phyloP scores from a whole-genome alignment of 2,797 vertebrate species.

The Mycteria americana region DNA sequence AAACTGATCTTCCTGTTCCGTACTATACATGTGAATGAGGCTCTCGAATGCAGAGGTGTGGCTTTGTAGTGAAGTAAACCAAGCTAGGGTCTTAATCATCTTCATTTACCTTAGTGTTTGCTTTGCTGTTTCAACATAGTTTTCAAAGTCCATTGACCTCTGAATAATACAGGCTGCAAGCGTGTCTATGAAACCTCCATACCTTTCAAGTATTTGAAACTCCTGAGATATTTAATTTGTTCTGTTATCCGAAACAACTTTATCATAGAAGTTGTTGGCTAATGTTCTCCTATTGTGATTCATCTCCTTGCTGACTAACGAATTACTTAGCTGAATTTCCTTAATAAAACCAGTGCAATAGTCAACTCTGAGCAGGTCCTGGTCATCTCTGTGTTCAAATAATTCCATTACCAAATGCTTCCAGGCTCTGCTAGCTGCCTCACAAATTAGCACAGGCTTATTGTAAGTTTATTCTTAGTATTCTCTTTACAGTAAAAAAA shows the following conservation, averaged over 20 bases:
- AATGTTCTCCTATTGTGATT: not conserved
- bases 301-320: not conserved
- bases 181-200: not conserved
- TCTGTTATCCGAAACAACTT: not conserved
- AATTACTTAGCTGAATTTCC: not conserved
- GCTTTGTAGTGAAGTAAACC: not conserved
- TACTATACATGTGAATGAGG: not conserved
- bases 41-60: not conserved
- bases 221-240: not conserved
- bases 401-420: not conserved
- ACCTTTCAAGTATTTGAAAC: not conserved
- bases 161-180: not conserved
- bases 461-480: not conserved
- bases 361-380: not conserved
- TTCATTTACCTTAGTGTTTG: constrained; percentile 23
- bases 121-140: constrained; percentile 19
- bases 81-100: not conserved
- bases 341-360: not conserved
- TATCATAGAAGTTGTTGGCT: not conserved
- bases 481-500: not conserved
- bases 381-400: not conserved
- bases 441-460: not conserved
- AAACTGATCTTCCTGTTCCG: not conserved
- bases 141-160: constrained; percentile 22
- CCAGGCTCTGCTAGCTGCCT: not conserved